Percentiles rank a stretch among this genome's conserved stretches.
Conservation (phyloP, 1,140 invertebrate species). For the Tribolium castaneum region DNA sequence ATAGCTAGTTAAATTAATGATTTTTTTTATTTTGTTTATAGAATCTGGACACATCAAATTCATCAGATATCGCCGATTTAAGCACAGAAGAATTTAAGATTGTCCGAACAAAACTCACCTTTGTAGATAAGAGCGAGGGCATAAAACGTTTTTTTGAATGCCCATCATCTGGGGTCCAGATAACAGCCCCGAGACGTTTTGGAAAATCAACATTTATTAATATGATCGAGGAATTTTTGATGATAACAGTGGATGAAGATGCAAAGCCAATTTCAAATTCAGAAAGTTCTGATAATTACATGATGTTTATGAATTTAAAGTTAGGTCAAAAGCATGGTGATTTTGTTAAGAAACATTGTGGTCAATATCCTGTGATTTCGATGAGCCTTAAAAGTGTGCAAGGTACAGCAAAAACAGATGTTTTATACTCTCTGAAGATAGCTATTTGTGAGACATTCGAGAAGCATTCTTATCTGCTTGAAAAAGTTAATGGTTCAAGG, state of each 20-base stretch:
- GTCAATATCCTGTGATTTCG: slow-evolving; percentile 30
- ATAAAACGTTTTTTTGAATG: slow-evolving; percentile 24
- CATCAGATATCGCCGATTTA: background rate
- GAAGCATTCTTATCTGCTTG: background rate
- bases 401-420: slow-evolving; percentile 5
- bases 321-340: slow-evolving; percentile 9
- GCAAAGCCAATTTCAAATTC: slow-evolving; percentile 34
- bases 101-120: background rate
- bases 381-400: slow-evolving; percentile 10
- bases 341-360: slow-evolving; percentile 33
- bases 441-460: background rate
- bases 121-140: background rate
- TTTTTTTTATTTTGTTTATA: background rate
- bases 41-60: background rate
- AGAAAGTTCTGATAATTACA: slow-evolving; percentile 26
- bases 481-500: background rate
- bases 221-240: slow-evolving; percentile 15
- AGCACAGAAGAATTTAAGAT: background rate
- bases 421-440: background rate
- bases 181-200: slow-evolving; percentile 32
- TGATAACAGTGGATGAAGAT: slow-evolving; percentile 12
- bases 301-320: slow-evolving; percentile 36
- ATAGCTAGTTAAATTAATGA: background rate
- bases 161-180: slow-evolving; percentile 16
- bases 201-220: slow-evolving; percentile 37